Conservation (phyloP, 2,888 invertebrate genomes). For the Glaucopsyche alexis region DNA sequence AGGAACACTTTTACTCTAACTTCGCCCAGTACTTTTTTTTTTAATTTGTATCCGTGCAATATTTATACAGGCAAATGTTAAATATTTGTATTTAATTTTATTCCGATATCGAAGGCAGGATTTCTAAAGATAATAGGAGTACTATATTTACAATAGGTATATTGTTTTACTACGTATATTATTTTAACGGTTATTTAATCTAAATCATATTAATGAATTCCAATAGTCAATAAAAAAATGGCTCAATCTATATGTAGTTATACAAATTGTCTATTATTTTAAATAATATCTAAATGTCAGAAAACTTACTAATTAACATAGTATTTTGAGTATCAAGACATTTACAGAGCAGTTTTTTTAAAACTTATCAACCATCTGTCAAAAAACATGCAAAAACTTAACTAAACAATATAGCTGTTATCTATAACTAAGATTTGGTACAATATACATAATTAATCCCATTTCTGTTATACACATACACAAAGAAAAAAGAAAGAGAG, state of each 20-base stretch:
- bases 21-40: background rate
- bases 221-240: slow-evolving; percentile 1
- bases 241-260: background rate
- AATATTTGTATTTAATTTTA: background rate
- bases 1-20: slow-evolving; percentile 1
- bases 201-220: background rate
- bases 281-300: background rate
- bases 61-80: background rate
- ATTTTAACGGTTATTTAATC: background rate
- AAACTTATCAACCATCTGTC: background rate
- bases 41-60: no score
- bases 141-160: slow-evolving; percentile 11
- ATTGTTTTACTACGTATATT: background rate
- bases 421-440: background rate
- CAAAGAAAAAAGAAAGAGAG: background rate
- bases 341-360: background rate
- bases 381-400: background rate
- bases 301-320: background rate
- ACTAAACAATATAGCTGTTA: background rate
- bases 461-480: background rate
- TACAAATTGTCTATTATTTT: slow-evolving; percentile 15
- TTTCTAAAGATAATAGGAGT: slow-evolving; percentile 16
- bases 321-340: slow-evolving; percentile 8
- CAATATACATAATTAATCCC: background rate
- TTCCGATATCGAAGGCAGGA: background rate